Conservation (phyloP, 2,888 invertebrate genomes). For the Fragum fragum region DNA sequence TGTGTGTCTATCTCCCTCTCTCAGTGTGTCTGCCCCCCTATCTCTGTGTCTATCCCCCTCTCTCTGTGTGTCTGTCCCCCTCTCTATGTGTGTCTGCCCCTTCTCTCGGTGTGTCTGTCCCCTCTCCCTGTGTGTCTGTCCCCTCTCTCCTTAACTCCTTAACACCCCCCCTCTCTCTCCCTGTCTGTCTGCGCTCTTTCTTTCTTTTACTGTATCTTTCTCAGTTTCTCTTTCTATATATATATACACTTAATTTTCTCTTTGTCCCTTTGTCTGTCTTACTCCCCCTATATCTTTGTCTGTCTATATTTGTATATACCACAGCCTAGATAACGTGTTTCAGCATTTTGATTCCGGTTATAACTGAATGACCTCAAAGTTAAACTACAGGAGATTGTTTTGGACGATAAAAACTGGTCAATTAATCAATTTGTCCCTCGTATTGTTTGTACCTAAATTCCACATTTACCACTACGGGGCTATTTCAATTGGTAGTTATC, state of each 20-base stretch:
- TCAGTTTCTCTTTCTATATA: too few species aligned
- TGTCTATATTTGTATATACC: too few species aligned
- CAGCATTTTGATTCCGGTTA: not conserved
- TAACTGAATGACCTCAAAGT: not conserved
- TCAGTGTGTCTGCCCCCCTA: too few species aligned
- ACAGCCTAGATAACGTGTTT: too few species aligned
- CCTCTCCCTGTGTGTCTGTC: not conserved
- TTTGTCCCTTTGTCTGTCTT: too few species aligned
- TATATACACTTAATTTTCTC: too few species aligned
- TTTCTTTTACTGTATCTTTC: too few species aligned
- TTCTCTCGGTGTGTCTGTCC: not conserved
- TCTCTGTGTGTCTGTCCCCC: not conserved
- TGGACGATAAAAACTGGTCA: conserved; percentile 4
- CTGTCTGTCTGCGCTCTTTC: too few species aligned
- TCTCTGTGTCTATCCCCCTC: not conserved
- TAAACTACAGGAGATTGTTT: not conserved
- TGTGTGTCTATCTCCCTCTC: not conserved
- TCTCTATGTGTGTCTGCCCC: not conserved
- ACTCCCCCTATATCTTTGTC: too few species aligned
- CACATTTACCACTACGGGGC: not conserved
- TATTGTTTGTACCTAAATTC: conserved; percentile 17
- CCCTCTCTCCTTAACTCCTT: too few species aligned
- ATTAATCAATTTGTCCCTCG: conserved; percentile 9
- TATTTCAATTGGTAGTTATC: not conserved
- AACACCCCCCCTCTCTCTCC: too few species aligned